Evolutionary conservation across 1,140 invertebrate species (phyloP).

Genomic region (Drosophila subobscura): DNA sequence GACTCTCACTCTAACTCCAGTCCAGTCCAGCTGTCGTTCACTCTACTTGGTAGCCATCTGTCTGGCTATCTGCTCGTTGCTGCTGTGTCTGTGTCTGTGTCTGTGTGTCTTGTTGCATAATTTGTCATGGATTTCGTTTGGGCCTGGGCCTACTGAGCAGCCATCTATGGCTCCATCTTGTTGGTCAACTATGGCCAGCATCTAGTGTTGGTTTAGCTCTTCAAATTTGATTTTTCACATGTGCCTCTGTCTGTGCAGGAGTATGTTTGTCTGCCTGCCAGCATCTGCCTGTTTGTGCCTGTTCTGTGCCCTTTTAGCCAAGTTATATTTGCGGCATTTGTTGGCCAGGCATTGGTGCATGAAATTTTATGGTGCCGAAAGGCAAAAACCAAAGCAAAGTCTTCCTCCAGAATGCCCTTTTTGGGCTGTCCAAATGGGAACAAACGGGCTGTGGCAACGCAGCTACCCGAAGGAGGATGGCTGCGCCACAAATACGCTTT

Average conservation of each 20-base stretch:
- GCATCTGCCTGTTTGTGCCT: too few relatives aligned
- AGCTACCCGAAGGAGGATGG: slow-evolving; percentile 49
- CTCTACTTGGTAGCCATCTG: slow-evolving; percentile 24
- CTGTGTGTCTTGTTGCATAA: slow-evolving; percentile 41
- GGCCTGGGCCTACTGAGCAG: slow-evolving; percentile 26
- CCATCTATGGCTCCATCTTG: slow-evolving; percentile 12
- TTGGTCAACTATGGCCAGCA: slow-evolving; percentile 37
- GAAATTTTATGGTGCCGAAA: slow-evolving; percentile 76
- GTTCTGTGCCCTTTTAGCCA: slow-evolving; percentile 16
- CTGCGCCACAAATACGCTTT: slow-evolving; percentile 44
- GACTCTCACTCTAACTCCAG: neutral
- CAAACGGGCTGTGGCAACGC: slow-evolving; percentile 21
- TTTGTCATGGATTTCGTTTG: slow-evolving; percentile 54
- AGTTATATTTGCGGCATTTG: slow-evolving; percentile 75
- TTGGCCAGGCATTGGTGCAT: slow-evolving; percentile 75
- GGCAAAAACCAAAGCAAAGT: slow-evolving; percentile 23
- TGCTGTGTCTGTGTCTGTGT: neutral
- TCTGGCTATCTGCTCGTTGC: slow-evolving; percentile 15
- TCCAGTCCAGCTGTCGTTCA: slow-evolving; percentile 25
- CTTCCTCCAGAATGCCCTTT: slow-evolving; percentile 6
- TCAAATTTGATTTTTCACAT: slow-evolving; percentile 66
- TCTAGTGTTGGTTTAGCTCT: slow-evolving; percentile 63
- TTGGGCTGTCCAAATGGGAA: slow-evolving; percentile 9
- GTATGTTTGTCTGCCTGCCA: slow-evolving; percentile 9
- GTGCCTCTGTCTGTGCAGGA: slow-evolving; percentile 20